Conservation (phyloP, 1,140 invertebrate genomes). For the Scaptomyza hsui region DNA sequence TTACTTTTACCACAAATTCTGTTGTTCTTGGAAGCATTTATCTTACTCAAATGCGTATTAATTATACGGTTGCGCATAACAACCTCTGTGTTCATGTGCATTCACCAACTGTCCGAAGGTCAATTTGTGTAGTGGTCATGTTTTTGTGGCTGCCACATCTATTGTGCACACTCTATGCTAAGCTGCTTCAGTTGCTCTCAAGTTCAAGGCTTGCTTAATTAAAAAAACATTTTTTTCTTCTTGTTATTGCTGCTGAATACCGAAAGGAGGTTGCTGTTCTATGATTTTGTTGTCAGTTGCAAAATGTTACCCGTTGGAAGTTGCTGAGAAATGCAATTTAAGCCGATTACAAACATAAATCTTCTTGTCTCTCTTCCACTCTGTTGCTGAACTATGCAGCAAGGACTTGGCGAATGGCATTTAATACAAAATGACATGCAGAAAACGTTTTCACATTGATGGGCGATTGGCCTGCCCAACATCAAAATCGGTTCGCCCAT, state of each 20-base stretch:
- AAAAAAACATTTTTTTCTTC: neutral
- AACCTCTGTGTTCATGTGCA: conserved; percentile 51
- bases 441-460: conserved; percentile 45
- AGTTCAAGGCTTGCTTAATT: conserved; percentile 30
- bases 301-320: conserved; percentile 18
- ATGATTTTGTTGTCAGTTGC: conserved; percentile 21
- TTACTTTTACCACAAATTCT: neutral
- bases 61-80: conserved; percentile 50
- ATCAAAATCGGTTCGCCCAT: conserved; percentile 12
- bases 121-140: conserved; percentile 5
- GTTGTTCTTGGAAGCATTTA: conserved; percentile 9
- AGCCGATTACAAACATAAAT: conserved; percentile 73
- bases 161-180: conserved; percentile 7
- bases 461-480: conserved; percentile 23
- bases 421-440: conserved; percentile 31
- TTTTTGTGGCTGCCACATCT: conserved; percentile 1
- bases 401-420: conserved; percentile 8
- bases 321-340: conserved; percentile 61
- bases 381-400: neutral
- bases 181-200: conserved; percentile 3
- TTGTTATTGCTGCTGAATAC: neutral
- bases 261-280: too few species aligned
- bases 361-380: conserved; percentile 8
- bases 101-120: conserved; percentile 50
- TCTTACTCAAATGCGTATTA: conserved; percentile 57